Evolutionary conservation across 92 coral and sea anemone genomes (phyloP).

Genomic region (Paramuricea clavata): DNA sequence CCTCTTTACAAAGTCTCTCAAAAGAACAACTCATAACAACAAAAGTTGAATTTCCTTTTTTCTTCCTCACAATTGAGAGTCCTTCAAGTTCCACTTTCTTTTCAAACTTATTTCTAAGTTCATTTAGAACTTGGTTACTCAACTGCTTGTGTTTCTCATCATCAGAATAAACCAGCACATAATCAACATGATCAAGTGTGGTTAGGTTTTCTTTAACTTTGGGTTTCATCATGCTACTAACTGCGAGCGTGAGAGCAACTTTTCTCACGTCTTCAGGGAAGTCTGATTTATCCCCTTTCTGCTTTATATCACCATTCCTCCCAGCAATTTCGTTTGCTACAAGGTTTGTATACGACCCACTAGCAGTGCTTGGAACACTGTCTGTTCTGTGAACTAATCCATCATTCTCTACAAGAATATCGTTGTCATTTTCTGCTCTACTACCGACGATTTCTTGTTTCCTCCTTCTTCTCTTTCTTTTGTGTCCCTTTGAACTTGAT

Average conservation of each 20-base stretch:
- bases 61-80: conserved; percentile 79
- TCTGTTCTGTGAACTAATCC: conserved; percentile 15
- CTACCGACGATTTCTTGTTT: neutral
- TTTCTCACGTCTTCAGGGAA: conserved; percentile 73
- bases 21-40: conserved; percentile 90
- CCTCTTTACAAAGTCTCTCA: conserved; percentile 92
- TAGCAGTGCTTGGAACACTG: conserved; percentile 8
- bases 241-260: conserved; percentile 83
- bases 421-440: neutral
- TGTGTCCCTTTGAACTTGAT: conserved; percentile 7
- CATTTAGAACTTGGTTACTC: conserved; percentile 32
- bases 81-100: conserved; percentile 74
- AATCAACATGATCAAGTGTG: conserved; percentile 79
- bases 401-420: conserved; percentile 36
- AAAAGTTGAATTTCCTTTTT: conserved; percentile 79
- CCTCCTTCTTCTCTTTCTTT: neutral
- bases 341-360: neutral
- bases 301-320: conserved; percentile 5
- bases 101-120: conserved; percentile 82
- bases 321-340: neutral
- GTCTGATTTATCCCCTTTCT: conserved; percentile 13
- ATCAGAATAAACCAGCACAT: conserved; percentile 81
- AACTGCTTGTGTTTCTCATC: conserved; percentile 69
- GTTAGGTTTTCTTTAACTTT: conserved; percentile 48
- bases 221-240: conserved; percentile 47